phyloP scores from a whole-genome alignment of 2,113 vertebrate species.

The Neopipo cinnamomea region DNA sequence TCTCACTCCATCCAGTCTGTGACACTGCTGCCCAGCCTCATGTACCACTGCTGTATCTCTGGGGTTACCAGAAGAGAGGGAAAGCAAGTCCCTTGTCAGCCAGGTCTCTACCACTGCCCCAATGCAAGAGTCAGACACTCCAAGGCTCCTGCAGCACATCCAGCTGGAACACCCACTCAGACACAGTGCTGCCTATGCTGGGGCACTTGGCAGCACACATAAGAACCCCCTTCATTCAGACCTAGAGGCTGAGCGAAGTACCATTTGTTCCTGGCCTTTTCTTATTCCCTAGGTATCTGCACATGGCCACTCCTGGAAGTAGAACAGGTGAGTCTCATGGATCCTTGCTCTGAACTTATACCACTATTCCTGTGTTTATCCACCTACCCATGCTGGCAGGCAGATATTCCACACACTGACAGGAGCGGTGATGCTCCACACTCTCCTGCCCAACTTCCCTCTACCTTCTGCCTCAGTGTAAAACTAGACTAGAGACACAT shows the following conservation, averaged over 20 bases:
- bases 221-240: background rate
- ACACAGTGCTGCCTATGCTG: rapidly evolving
- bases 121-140: rapidly evolving
- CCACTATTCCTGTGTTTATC: too few relatives aligned
- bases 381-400: background rate
- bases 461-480: background rate
- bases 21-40: background rate
- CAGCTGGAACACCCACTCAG: background rate
- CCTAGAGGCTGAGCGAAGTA: background rate
- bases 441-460: rapidly evolving
- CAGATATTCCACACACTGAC: background rate
- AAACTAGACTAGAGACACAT: background rate
- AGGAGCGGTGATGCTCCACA: background rate
- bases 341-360: background rate
- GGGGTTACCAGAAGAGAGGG: background rate
- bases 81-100: background rate
- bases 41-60: rapidly evolving
- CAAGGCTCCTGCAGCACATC: background rate
- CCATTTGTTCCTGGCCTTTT: background rate
- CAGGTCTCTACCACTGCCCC: background rate
- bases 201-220: background rate
- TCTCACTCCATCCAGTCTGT: rapidly evolving
- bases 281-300: background rate
- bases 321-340: background rate
- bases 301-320: rapidly evolving